A percentile compares a stretch with the other conserved stretches of the same genome.
phyloP scores from a whole-genome alignment of 1,140 invertebrate species.

The Musca vetustissima region DNA sequence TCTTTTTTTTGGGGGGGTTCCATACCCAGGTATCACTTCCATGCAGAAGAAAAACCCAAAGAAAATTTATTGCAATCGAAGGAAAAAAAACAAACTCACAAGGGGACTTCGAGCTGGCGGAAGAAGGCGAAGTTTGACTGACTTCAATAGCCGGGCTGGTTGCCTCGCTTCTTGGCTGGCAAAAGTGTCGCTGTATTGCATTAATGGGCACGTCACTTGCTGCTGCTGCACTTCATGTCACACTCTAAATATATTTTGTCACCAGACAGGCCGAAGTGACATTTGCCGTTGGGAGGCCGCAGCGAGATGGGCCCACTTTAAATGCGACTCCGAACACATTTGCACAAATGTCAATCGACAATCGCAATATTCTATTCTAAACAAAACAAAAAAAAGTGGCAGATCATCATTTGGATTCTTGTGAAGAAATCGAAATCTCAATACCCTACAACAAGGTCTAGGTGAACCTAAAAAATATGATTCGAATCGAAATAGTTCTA shows the following conservation, averaged over 20 bases:
- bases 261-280: background rate
- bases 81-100: background rate
- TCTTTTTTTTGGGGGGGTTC: no score
- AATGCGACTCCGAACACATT: constrained; percentile 38
- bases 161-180: background rate
- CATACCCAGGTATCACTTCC: background rate
- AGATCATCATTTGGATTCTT: constrained; percentile 41
- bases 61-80: background rate
- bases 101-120: no score
- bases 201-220: constrained; percentile 15
- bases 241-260: constrained; percentile 24
- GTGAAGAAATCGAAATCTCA: no score
- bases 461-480: no score
- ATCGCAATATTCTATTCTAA: constrained; percentile 27
- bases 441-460: no score
- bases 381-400: no score
- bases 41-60: background rate
- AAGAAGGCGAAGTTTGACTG: no score
- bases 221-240: constrained; percentile 24
- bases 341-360: constrained; percentile 55
- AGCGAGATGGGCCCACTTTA: background rate
- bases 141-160: no score
- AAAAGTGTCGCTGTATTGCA: background rate
- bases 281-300: background rate
- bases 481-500: no score